phyloP scores from a whole-genome alignment of 2,888 invertebrate genomes.

The Minunthozetes semirufus region DNA sequence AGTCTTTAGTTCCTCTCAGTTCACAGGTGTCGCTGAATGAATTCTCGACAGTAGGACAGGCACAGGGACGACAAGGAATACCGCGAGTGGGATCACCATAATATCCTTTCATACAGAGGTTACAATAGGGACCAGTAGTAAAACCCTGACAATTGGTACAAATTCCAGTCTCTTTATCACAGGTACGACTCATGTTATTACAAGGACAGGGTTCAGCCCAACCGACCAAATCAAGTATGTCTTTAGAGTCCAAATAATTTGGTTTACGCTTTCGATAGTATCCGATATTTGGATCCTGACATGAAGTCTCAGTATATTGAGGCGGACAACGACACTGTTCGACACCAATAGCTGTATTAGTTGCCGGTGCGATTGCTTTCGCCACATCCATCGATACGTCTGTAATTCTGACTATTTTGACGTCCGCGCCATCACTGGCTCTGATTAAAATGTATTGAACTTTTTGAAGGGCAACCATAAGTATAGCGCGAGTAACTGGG shows the following conservation, averaged over 20 bases:
- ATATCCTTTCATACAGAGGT: conserved; percentile 70
- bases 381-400: conserved; percentile 78
- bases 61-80: conserved; percentile 72
- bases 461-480: conserved; percentile 89
- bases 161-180: conserved; percentile 73
- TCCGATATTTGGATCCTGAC: conserved; percentile 67
- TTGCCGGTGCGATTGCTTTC: conserved; percentile 51
- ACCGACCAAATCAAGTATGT: conserved; percentile 71
- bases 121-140: conserved; percentile 75
- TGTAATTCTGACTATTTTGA: conserved; percentile 53
- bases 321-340: conserved; percentile 78
- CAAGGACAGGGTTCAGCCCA: conserved; percentile 73
- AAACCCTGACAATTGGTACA: conserved; percentile 76
- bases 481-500: conserved; percentile 62
- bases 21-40: conserved; percentile 67
- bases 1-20: conserved; percentile 44
- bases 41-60: conserved; percentile 61
- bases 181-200: conserved; percentile 66
- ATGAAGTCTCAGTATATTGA: conserved; percentile 75
- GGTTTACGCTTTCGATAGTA: conserved; percentile 62
- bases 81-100: conserved; percentile 66
- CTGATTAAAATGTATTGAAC: conserved; percentile 71
- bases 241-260: conserved; percentile 53
- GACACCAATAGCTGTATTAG: conserved; percentile 68
- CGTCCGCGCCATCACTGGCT: conserved; percentile 59